Conservation (phyloP, 2,888 invertebrate species). For the Diplazon laetatorius region DNA sequence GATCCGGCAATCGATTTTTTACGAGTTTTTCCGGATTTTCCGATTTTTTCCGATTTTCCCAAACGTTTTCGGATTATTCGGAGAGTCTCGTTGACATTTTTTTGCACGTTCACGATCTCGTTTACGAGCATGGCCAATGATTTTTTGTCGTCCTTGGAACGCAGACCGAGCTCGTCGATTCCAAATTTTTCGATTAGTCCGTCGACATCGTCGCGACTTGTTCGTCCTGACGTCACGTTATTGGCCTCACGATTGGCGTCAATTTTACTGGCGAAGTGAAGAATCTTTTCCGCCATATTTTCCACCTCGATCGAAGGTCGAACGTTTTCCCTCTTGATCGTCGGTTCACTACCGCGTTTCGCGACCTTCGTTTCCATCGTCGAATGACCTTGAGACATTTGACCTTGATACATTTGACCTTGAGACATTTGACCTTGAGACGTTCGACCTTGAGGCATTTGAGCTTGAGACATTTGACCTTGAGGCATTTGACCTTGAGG, state of each 20-base stretch:
- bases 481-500: no score
- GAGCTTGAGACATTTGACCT: no score
- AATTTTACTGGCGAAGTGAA: slow-evolving; percentile 64
- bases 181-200: slow-evolving; percentile 62
- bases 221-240: slow-evolving; percentile 17
- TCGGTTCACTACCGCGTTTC: not conserved
- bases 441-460: no score
- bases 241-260: slow-evolving; percentile 24
- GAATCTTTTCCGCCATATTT: slow-evolving; percentile 65
- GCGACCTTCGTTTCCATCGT: not conserved
- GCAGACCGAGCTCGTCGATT: slow-evolving; percentile 64
- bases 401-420: no score
- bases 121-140: slow-evolving; percentile 64
- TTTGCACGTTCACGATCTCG: slow-evolving; percentile 67
- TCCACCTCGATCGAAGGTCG: slow-evolving; percentile 48
- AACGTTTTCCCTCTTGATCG: slow-evolving; percentile 55
- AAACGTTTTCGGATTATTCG: slow-evolving; percentile 67
- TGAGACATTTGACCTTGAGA: no score
- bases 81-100: slow-evolving; percentile 70
- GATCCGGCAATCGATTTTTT: slow-evolving; percentile 30
- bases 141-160: slow-evolving; percentile 65
- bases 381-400: no score
- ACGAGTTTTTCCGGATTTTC: slow-evolving; percentile 13
- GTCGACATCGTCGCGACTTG: slow-evolving; percentile 16
- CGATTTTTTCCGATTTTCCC: slow-evolving; percentile 28